These are phyloP conservation scores for Otis tarda DNA, from an alignment of 2,113 vertebrate genomes.

Conservation along the genomic window DNA sequence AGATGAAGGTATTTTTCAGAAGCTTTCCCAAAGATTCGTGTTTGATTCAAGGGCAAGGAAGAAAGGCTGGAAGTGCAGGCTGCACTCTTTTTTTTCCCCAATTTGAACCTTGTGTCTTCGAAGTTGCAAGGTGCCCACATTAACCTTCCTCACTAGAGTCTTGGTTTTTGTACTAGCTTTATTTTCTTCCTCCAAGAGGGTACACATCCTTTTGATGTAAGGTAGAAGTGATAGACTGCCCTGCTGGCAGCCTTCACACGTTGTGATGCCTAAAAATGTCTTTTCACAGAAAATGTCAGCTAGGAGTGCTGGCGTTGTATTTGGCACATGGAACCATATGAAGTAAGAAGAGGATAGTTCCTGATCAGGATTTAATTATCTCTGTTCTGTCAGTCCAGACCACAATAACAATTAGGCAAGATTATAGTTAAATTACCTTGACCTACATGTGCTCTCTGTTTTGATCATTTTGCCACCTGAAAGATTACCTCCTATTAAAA, in stretches of 20 bases:
- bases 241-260: constrained; percentile 48
- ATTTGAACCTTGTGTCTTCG: not conserved
- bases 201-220: constrained; percentile 10
- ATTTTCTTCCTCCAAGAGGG: constrained; percentile 28
- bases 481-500: constrained; percentile 17
- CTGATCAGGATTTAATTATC: constrained; percentile 32
- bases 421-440: constrained; percentile 40
- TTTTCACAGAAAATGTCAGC: constrained; percentile 30
- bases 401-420: not conserved
- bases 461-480: constrained; percentile 13
- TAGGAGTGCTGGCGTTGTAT: not conserved
- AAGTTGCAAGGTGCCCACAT: not conserved
- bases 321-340: not conserved
- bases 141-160: not conserved
- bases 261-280: constrained; percentile 40
- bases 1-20: not conserved
- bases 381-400: not conserved
- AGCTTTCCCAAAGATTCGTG: not conserved
- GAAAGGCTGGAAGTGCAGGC: not conserved
- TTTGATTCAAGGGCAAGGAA: not conserved
- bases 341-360: not conserved
- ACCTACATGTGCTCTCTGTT: not conserved
- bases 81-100: not conserved
- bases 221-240: constrained; percentile 55
- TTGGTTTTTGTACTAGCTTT: not conserved